These are phyloP conservation scores for Cyprinodon diabolis DNA, from an alignment of 2,797 vertebrate genomes.

Conservation along the genomic window DNA sequence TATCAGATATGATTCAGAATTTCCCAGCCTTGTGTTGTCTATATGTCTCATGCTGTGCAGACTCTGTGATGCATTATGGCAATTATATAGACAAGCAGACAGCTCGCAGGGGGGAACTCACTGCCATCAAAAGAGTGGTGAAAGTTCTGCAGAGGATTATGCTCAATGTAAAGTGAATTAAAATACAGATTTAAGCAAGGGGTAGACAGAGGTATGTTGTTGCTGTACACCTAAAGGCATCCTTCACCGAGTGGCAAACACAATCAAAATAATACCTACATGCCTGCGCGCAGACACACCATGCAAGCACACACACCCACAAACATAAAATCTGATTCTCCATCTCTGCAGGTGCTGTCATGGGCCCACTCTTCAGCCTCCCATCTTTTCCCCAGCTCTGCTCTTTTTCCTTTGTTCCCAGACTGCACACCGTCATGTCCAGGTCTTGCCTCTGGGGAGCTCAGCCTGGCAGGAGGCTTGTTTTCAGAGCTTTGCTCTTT, in stretches of 20 bases:
- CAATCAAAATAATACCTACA: slow-evolving; percentile 63
- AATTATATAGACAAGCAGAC: slow-evolving; percentile 26
- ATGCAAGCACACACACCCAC: slow-evolving; percentile 25
- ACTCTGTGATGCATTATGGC: slow-evolving; percentile 4
- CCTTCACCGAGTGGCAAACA: slow-evolving; percentile 44
- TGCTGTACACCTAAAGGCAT: slow-evolving; percentile 58
- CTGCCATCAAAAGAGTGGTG: slow-evolving; percentile 19
- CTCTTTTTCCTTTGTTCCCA: slow-evolving; percentile 78
- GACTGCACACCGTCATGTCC: slow-evolving; percentile 78
- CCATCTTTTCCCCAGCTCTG: slow-evolving; percentile 63
- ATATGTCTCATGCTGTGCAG: slow-evolving; percentile 15
- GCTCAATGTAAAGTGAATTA: slow-evolving; percentile 38
- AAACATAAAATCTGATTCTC: slow-evolving; percentile 51
- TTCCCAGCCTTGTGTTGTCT: slow-evolving; percentile 12
- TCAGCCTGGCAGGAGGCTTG: slow-evolving; percentile 78
- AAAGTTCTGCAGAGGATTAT: slow-evolving; percentile 29
- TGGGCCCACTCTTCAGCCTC: slow-evolving; percentile 70
- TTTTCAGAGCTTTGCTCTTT: slow-evolving; percentile 75
- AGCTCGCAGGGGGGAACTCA: slow-evolving; percentile 8
- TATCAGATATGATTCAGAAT: slow-evolving; percentile 2
- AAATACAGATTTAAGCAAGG: slow-evolving; percentile 21
- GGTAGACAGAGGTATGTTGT: slow-evolving; percentile 37
- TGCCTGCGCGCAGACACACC: slow-evolving; percentile 26
- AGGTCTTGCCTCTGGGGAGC: slow-evolving; percentile 77
- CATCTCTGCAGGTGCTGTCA: slow-evolving; percentile 77